Evolutionary conservation across 2,797 vertebrate genomes (phyloP).

Genomic region (Phataginus tricuspis): DNA sequence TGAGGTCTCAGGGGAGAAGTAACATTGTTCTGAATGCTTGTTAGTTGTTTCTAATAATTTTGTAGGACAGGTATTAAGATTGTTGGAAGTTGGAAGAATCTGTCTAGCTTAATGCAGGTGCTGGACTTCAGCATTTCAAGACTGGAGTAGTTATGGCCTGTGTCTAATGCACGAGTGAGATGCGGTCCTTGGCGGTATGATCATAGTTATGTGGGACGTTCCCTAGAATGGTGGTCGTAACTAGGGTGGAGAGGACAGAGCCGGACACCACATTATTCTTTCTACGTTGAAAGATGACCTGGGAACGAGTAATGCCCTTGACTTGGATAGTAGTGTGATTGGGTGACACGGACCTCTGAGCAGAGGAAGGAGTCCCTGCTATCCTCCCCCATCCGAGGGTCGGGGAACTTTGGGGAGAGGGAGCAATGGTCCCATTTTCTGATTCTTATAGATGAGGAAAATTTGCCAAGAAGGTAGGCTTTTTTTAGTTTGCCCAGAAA

Average conservation of each 20-base stretch:
- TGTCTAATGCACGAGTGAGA: not conserved
- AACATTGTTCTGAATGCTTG: not conserved
- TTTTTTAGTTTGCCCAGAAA: conserved; percentile 19
- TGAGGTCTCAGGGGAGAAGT: not conserved
- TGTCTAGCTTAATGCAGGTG: not conserved
- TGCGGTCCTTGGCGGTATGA: not conserved
- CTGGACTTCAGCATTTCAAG: not conserved
- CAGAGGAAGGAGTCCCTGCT: not conserved
- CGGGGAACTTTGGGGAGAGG: not conserved
- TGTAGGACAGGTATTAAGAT: not conserved
- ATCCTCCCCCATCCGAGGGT: not conserved
- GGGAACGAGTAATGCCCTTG: not conserved
- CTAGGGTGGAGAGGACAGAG: not conserved
- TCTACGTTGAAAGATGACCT: not conserved
- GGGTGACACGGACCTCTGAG: not conserved
- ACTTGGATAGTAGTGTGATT: not conserved
- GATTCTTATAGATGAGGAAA: not conserved
- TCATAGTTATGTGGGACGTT: not conserved
- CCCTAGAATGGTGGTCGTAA: not conserved
- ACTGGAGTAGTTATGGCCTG: not conserved
- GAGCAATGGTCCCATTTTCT: not conserved
- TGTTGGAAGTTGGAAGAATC: not conserved
- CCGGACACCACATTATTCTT: not conserved
- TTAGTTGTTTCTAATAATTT: not conserved
- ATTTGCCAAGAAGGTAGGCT: conserved; percentile 7